Conservation (phyloP, 2,888 invertebrate species). For the Drosophila quinaria region DNA sequence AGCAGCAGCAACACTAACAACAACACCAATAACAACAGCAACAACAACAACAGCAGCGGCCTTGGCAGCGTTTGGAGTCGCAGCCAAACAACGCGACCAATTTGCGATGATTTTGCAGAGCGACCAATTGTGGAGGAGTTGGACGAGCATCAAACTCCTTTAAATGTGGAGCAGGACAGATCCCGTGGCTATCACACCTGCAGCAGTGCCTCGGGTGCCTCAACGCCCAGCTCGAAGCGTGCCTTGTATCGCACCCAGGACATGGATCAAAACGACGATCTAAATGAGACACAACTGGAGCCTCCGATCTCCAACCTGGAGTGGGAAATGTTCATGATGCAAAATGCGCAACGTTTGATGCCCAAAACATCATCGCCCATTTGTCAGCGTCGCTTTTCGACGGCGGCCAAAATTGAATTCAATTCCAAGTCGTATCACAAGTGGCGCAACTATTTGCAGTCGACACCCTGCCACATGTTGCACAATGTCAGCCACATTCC, state of each 20-base stretch:
- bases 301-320: constrained; percentile 63
- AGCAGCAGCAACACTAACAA: constrained; percentile 37
- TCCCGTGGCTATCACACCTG: constrained; percentile 68
- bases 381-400: constrained; percentile 52
- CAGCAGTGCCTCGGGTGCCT: constrained; percentile 59
- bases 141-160: too few relatives aligned
- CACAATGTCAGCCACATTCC: constrained; percentile 80
- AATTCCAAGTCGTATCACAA: constrained; percentile 70
- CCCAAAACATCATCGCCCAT: constrained; percentile 83
- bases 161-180: too few relatives aligned
- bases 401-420: constrained; percentile 2
- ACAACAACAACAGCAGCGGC: constrained; percentile 58
- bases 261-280: constrained; percentile 30
- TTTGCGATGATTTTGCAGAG: constrained; percentile 82
- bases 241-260: constrained; percentile 57
- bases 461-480: constrained; percentile 76
- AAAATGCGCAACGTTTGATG: constrained; percentile 74
- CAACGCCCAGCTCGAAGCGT: constrained; percentile 49
- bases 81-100: constrained; percentile 55
- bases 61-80: constrained; percentile 66
- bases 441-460: constrained; percentile 78
- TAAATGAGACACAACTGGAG: too few relatives aligned
- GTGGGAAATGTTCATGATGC: constrained; percentile 85
- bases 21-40: constrained; percentile 37
- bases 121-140: constrained; percentile 27